Evolutionary conservation across 2,797 vertebrate species (phyloP), one percentile per base, ranked within the genome.

Genomic region (Tapirus indicus): DNA sequence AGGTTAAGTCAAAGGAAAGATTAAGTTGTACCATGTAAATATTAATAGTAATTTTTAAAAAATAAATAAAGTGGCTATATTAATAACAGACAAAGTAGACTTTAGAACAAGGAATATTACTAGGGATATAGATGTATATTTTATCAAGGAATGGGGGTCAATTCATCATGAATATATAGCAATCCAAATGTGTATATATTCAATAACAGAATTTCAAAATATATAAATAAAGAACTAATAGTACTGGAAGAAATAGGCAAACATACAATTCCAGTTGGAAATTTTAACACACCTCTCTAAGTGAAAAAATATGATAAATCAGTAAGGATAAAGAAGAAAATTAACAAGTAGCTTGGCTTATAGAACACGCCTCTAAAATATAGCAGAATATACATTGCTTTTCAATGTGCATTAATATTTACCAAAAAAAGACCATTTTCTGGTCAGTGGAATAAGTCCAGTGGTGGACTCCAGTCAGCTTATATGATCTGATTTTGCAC

Each of bases 241-340:
- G 49, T 52, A 52, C 49, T 14, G 49, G 49, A 16, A 52, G 49
- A 52, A 52, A 52, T 52, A 52, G 49, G 49, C 49, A 52, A 52
- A 52, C 16, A 13, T 52, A 52, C 49, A 52, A 4, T 16, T 16
- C 4, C 49, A 52, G 49, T 52, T 52, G 49, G 49, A 52, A 47
- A 47, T 7, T 47, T 47, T 52, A 16, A 52, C 2, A 11, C 49
- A 14, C 13, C 14, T 13, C 49, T 52, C 49, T 16, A 52, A 52
- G 4, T 52, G 49, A 52, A 54, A n/a, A 83, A 75, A 62, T 16
- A 68, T 27, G 35, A 60, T 66, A 52, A 69, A 60, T 60, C 27
- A 83, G 27, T 75, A 68, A 25, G 58, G 13, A 74, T 77, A 62
- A 77, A 41, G 32, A 54, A 44, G 56, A 85, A 93, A 56, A 77